A percentile compares a stretch with the other conserved stretches of the same genome.
These are phyloP conservation scores for Sarcophaga bullata DNA, from an alignment of 1,140 invertebrate species.

Conservation along the genomic window DNA sequence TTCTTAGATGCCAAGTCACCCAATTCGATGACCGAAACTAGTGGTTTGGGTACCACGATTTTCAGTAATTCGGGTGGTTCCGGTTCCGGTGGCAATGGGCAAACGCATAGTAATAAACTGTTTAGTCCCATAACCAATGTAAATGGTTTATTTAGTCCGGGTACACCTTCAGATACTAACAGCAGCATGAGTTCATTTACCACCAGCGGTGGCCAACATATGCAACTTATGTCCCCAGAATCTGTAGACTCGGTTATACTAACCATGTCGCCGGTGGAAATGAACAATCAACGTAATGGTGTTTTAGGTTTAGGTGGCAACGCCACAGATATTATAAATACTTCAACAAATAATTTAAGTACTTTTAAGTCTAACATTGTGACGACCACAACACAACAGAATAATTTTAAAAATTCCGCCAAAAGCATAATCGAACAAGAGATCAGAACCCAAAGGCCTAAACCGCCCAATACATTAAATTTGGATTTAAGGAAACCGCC, in stretches of 20 bases:
- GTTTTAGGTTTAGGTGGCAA: conserved; percentile 13
- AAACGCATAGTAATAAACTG: conserved; percentile 46
- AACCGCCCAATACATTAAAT: conserved; percentile 84
- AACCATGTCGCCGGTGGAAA: conserved; percentile 76
- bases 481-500: conserved; percentile 71
- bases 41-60: conserved; percentile 61
- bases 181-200: conserved; percentile 74
- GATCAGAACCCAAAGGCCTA: conserved; percentile 76
- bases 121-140: conserved; percentile 59
- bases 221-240: conserved; percentile 69
- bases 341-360: conserved; percentile 53
- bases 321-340: neutral
- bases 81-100: conserved; percentile 49
- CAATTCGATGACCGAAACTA: conserved; percentile 62
- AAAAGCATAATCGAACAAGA: conserved; percentile 43
- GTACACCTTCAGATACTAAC: conserved; percentile 71
- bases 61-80: conserved; percentile 48
- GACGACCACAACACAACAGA: neutral
- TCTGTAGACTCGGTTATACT: conserved; percentile 75
- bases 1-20: conserved; percentile 63
- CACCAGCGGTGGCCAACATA: conserved; percentile 67
- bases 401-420: conserved; percentile 24
- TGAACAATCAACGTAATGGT: conserved; percentile 46
- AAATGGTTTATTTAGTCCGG: conserved; percentile 64
- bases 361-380: conserved; percentile 54